phyloP scores from a whole-genome alignment of 2,888 invertebrate genomes.

The Netelia melanura region DNA sequence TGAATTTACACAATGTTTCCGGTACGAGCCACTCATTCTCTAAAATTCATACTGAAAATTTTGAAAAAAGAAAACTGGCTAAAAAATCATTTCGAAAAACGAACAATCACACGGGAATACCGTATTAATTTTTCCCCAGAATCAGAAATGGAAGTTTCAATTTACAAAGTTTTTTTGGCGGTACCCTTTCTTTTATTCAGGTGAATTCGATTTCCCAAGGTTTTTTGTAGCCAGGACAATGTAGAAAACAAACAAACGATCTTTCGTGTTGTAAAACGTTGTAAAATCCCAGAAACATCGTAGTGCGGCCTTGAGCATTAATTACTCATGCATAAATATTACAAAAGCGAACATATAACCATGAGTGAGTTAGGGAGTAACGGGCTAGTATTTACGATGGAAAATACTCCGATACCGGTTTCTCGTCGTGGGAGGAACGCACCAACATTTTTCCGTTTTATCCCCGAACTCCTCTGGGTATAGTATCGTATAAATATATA shows the following conservation, averaged over 20 bases:
- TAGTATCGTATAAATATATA: conserved; percentile 9
- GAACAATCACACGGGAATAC: no score
- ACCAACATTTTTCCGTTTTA: conserved; percentile 30
- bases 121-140: no score
- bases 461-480: conserved; percentile 23
- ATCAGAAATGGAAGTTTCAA: no score
- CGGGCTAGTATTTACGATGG: conserved; percentile 20
- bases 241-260: background rate
- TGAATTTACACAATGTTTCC: no score
- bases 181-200: no score
- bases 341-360: conserved; percentile 21
- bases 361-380: conserved; percentile 35
- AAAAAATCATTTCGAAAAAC: no score
- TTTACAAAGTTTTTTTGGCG: no score
- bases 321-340: conserved; percentile 48
- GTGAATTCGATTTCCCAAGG: no score
- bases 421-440: conserved; percentile 40
- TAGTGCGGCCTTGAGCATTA: background rate
- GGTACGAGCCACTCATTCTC: no score
- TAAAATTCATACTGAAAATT: no score
- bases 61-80: no score
- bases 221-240: no score
- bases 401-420: conserved; percentile 37
- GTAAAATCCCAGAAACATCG: conserved; percentile 8
- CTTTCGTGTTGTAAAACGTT: conserved; percentile 16